These are phyloP conservation scores for Heliornis fulica DNA, from an alignment of 2,113 vertebrate species.

Conservation along the genomic window DNA sequence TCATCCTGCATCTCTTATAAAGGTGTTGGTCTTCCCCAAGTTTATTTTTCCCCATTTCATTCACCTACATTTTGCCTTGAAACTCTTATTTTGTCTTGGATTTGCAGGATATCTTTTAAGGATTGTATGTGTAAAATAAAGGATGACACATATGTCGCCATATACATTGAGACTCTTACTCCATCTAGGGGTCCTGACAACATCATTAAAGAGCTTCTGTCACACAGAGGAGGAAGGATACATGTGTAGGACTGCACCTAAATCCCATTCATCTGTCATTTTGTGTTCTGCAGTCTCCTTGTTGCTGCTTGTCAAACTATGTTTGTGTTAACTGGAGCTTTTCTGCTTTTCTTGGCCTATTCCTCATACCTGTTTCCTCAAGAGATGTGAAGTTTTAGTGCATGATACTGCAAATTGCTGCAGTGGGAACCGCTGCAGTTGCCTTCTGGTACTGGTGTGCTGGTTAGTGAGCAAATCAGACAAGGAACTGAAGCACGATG, in stretches of 20 bases:
- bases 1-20: constrained; percentile 11
- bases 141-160: neutral
- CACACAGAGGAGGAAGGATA: neutral
- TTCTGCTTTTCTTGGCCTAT: neutral
- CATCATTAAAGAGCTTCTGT: neutral
- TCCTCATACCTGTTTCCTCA: neutral
- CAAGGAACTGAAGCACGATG: rapidly evolving
- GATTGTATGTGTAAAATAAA: neutral
- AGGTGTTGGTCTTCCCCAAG: constrained; percentile 9
- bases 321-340: neutral
- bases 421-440: neutral
- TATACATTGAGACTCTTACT: neutral
- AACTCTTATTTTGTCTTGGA: neutral
- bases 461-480: neutral
- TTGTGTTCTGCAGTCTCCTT: neutral
- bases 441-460: neutral
- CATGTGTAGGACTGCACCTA: neutral
- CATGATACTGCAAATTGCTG: neutral
- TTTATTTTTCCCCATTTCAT: constrained; percentile 33
- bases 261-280: constrained; percentile 1
- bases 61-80: neutral
- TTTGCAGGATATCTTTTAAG: constrained; percentile 1
- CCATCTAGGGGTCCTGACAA: constrained; percentile 37
- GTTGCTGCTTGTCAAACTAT: neutral
- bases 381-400: neutral